phyloP scores from a whole-genome alignment of 1,140 invertebrate species.

The Lordiphosa collinella region DNA sequence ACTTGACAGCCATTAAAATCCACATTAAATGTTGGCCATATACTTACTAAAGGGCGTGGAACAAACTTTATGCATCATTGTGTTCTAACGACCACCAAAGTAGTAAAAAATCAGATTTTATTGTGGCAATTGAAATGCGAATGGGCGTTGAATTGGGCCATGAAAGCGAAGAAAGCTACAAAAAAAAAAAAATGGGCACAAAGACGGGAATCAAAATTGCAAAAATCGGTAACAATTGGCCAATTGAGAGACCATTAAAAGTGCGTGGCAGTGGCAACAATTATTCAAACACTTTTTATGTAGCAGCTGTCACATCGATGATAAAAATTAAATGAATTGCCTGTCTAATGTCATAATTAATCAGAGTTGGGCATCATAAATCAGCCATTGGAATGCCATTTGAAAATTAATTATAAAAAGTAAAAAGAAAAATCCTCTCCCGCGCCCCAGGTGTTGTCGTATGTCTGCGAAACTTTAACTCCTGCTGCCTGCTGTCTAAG shows the following conservation, averaged over 20 bases:
- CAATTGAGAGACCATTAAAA: slow-evolving; percentile 43
- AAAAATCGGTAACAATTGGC: slow-evolving; percentile 36
- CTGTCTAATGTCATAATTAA: slow-evolving; percentile 48
- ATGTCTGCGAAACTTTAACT: slow-evolving; percentile 4
- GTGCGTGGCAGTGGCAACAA: slow-evolving; percentile 52
- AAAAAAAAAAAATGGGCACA: slow-evolving; percentile 20
- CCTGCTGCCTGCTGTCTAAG: slow-evolving; percentile 14
- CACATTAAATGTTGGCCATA: slow-evolving; percentile 54
- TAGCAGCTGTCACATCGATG: slow-evolving; percentile 29
- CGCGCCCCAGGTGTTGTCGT: background rate
- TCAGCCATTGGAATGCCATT: slow-evolving; percentile 36
- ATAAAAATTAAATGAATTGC: slow-evolving; percentile 28
- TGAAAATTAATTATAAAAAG: slow-evolving; percentile 8
- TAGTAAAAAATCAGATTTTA: slow-evolving; percentile 69
- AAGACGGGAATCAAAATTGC: slow-evolving; percentile 18
- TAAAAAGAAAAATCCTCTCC: background rate
- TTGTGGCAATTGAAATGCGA: slow-evolving; percentile 71
- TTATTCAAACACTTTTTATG: slow-evolving; percentile 65
- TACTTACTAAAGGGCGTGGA: slow-evolving; percentile 28
- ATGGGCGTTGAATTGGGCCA: slow-evolving; percentile 75
- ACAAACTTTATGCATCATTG: slow-evolving; percentile 42
- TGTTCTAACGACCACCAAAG: slow-evolving; percentile 46
- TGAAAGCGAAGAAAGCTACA: slow-evolving; percentile 39
- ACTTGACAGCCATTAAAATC: slow-evolving; percentile 8
- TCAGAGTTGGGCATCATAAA: slow-evolving; percentile 53